Percentiles rank a stretch among this genome's conserved stretches.
phyloP scores from a whole-genome alignment of 2,113 vertebrate genomes.

The Heterotis niloticus region DNA sequence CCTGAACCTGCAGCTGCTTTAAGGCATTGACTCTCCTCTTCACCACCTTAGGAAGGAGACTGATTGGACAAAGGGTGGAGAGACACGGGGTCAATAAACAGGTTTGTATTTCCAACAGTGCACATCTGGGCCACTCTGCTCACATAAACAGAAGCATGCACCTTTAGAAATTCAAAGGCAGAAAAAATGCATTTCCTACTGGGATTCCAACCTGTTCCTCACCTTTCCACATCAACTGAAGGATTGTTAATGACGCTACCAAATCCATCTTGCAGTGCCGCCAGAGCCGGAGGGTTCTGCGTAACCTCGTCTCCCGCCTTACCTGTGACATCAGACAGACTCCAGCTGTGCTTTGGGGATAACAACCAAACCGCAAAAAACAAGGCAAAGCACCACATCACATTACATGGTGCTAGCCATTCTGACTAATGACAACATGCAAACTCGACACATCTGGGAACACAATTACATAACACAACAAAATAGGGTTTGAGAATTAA shows the following conservation, averaged over 20 bases:
- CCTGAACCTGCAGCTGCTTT: constrained; percentile 91
- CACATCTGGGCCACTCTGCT: not conserved
- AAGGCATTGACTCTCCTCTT: constrained; percentile 89
- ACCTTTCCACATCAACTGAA: constrained; percentile 44
- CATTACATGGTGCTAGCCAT: too few species aligned
- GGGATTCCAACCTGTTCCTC: constrained; percentile 3
- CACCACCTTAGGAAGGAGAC: constrained; percentile 83
- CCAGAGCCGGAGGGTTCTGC: constrained; percentile 44
- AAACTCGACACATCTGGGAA: too few species aligned
- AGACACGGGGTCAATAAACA: constrained; percentile 11
- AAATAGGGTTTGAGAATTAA: too few species aligned
- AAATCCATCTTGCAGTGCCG: constrained; percentile 42
- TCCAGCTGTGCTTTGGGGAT: not conserved
- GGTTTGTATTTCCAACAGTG: not conserved
- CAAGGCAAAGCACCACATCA: too few species aligned
- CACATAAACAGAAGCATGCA: not conserved
- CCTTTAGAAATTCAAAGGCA: not conserved
- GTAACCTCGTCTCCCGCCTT: constrained; percentile 41
- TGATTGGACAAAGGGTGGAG: constrained; percentile 40
- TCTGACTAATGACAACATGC: too few species aligned
- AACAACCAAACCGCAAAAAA: not conserved
- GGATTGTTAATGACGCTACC: constrained; percentile 38
- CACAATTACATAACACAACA: too few species aligned
- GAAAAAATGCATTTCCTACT: not conserved
- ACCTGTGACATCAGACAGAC: constrained; percentile 30